Percentiles rank a stretch among this genome's conserved stretches.
Evolutionary conservation across 2,113 vertebrate species (phyloP).

Genomic region (Dromas ardeola): DNA sequence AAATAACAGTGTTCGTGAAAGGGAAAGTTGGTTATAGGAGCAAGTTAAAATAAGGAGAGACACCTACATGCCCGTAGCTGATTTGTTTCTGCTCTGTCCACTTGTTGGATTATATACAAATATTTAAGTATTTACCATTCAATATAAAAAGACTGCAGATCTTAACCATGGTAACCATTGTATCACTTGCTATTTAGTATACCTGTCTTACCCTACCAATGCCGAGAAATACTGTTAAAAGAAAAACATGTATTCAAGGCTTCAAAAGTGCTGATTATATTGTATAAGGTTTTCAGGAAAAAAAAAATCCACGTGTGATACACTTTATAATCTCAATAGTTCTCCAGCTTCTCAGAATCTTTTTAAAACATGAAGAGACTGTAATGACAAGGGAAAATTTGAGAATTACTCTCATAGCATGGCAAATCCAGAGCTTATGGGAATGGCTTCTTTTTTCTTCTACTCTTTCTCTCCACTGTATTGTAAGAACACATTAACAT

Average conservation of each 20-base stretch:
- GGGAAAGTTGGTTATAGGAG: neutral
- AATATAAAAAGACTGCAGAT: neutral
- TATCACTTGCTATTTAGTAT: neutral
- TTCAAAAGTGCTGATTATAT: neutral
- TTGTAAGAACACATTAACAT: neutral
- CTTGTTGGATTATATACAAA: neutral
- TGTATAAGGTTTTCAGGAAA: neutral
- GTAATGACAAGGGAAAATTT: neutral
- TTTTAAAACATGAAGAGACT: neutral
- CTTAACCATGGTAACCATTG: constrained; percentile 15
- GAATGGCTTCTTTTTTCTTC: neutral
- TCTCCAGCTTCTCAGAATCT: neutral
- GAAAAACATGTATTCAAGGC: neutral
- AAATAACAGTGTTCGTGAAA: neutral
- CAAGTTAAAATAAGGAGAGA: neutral
- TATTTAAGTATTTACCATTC: neutral
- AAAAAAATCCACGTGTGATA: neutral
- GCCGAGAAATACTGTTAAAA: neutral
- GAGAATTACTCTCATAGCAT: neutral
- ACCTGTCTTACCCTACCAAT: neutral
- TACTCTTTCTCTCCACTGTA: neutral
- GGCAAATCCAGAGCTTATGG: neutral
- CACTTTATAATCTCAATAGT: neutral
- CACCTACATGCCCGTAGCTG: neutral
- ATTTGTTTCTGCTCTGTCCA: neutral